Evolutionary conservation across 2,113 vertebrate species (phyloP).

Genomic region (Colaptes auratus): DNA sequence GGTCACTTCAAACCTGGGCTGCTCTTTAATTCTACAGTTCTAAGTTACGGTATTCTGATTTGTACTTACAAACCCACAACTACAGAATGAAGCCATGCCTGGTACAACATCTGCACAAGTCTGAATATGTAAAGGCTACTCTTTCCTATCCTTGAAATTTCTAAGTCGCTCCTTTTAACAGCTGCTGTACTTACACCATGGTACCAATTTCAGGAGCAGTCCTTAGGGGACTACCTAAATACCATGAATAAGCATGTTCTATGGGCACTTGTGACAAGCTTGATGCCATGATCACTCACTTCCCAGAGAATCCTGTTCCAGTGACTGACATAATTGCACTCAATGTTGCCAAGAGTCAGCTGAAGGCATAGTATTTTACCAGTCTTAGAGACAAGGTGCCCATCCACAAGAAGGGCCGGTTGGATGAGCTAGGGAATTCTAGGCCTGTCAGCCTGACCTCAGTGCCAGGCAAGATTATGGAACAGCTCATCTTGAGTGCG

Average conservation of each 20-base stretch:
- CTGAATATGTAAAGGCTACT: background rate
- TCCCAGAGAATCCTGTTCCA: background rate
- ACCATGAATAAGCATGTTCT: fast-evolving
- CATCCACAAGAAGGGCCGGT: no score
- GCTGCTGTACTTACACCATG: background rate
- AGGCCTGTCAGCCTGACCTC: no score
- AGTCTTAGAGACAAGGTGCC: background rate
- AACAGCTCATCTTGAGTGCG: no score
- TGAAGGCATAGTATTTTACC: background rate
- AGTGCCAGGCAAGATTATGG: no score
- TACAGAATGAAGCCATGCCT: background rate
- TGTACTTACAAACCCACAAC: background rate
- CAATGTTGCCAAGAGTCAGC: background rate
- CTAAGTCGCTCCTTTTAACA: background rate
- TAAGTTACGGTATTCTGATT: background rate
- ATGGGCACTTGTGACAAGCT: fast-evolving
- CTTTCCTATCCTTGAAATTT: background rate
- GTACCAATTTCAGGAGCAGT: background rate
- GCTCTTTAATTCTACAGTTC: background rate
- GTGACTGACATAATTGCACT: background rate
- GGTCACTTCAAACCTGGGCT: background rate
- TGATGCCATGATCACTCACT: background rate
- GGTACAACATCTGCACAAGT: background rate
- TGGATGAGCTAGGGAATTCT: no score
- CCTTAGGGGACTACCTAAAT: background rate